Evolutionary conservation across 2,888 invertebrate species (phyloP).

Genomic region (Standfussiana lucernea): DNA sequence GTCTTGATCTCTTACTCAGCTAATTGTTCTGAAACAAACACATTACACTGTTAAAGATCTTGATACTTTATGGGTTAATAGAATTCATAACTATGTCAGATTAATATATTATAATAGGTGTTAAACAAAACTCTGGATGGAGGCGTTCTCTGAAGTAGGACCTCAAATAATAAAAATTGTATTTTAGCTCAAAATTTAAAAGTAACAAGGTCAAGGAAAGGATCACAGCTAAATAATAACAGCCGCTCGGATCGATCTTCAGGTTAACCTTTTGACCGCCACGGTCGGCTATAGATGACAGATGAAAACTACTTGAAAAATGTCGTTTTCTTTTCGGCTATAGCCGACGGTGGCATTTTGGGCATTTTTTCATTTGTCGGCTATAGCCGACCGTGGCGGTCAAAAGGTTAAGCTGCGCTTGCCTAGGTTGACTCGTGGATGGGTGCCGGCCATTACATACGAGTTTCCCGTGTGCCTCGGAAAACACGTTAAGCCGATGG

Average conservation of each 20-base stretch:
- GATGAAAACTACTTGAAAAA: too few species aligned
- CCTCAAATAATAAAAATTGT: background rate
- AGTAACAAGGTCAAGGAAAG: too few species aligned
- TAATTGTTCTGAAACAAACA: conserved; percentile 78
- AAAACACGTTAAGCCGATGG: background rate
- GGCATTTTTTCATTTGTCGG: too few species aligned
- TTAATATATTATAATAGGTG: background rate
- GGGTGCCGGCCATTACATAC: background rate
- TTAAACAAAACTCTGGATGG: background rate
- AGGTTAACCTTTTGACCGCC: too few species aligned
- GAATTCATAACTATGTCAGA: background rate
- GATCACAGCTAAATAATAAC: background rate
- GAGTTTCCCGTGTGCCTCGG: background rate
- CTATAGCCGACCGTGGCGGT: too few species aligned
- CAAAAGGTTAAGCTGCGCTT: background rate
- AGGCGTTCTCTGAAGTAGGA: background rate
- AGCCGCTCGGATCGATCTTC: background rate
- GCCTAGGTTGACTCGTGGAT: background rate
- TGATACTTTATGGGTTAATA: too few species aligned
- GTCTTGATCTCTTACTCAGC: conserved; percentile 77
- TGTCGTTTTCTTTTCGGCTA: too few species aligned
- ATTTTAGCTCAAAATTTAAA: too few species aligned
- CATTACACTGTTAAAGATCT: background rate
- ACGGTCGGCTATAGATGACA: too few species aligned
- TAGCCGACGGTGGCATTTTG: too few species aligned